Conservation (phyloP, 1,140 invertebrate species). For the Lethocerus indicus region DNA sequence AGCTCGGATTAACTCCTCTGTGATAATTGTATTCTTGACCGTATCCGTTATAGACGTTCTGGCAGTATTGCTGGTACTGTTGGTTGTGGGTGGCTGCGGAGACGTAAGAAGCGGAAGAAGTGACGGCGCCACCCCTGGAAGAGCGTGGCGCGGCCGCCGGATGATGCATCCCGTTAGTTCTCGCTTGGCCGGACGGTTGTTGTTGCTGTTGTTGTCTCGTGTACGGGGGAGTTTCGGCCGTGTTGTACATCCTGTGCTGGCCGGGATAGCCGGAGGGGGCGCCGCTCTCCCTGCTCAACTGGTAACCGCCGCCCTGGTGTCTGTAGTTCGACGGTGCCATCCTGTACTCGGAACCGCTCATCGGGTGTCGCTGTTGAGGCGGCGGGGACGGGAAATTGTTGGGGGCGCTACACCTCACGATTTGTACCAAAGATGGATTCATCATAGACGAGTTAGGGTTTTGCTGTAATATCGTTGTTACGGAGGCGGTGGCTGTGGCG, state of each 20-base stretch:
- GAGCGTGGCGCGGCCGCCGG: slow-evolving; percentile 17
- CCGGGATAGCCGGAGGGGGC: too few species aligned
- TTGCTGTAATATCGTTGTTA: slow-evolving; percentile 20
- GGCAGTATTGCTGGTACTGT: slow-evolving; percentile 16
- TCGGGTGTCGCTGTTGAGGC: slow-evolving; percentile 9
- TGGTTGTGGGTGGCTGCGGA: background rate
- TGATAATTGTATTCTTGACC: slow-evolving; percentile 17
- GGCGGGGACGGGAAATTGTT: slow-evolving; percentile 16
- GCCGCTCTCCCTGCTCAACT: too few species aligned
- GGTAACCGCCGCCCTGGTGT: too few species aligned
- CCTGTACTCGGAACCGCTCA: slow-evolving; percentile 7
- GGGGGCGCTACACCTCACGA: slow-evolving; percentile 12
- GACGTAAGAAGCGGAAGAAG: background rate
- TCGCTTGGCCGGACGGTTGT: slow-evolving; percentile 11
- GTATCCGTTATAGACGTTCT: slow-evolving; percentile 22
- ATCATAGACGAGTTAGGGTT: slow-evolving; percentile 14
- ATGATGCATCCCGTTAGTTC: slow-evolving; percentile 18
- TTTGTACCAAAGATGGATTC: slow-evolving; percentile 14
- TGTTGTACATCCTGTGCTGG: too few species aligned
- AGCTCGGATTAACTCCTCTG: too few species aligned
- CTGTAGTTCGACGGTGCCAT: background rate
- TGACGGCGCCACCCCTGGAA: too few species aligned
- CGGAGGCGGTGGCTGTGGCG: slow-evolving; percentile 24
- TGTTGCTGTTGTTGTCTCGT: too few species aligned
- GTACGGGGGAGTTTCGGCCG: too few species aligned